Evolutionary conservation across 2,113 vertebrate genomes (phyloP).

Genomic region (Danionella cerebrum): DNA sequence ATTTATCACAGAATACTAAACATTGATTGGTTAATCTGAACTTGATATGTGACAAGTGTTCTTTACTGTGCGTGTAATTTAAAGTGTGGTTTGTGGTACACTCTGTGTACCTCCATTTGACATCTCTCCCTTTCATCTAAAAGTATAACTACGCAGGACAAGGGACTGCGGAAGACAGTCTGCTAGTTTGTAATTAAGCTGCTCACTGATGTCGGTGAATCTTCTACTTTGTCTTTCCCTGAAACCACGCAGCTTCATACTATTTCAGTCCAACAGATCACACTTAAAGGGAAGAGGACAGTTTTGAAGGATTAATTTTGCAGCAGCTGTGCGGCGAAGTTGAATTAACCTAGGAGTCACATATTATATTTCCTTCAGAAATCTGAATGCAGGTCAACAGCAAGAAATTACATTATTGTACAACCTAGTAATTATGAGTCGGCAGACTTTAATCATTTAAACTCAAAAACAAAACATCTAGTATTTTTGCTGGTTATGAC

Average conservation of each 20-base stretch:
- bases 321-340: not conserved
- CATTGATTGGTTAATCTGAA: no score
- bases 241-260: not conserved
- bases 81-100: not conserved
- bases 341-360: not conserved
- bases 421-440: not conserved
- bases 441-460: no score
- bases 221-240: slow-evolving; percentile 19
- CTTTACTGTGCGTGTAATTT: not conserved
- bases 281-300: not conserved
- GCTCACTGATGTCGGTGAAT: not conserved
- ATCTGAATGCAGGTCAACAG: not conserved
- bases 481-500: no score
- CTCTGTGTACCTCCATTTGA: not conserved
- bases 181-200: slow-evolving; percentile 28
- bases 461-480: no score
- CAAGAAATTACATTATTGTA: not conserved
- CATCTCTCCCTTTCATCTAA: not conserved
- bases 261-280: not conserved
- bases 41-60: not conserved
- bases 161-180: slow-evolving; percentile 5
- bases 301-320: not conserved
- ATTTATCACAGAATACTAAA: no score
- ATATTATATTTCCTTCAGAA: not conserved
- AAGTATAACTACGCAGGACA: not conserved